phyloP scores from a whole-genome alignment of 1,140 invertebrate genomes.

The Drosophila pallidifrons region DNA sequence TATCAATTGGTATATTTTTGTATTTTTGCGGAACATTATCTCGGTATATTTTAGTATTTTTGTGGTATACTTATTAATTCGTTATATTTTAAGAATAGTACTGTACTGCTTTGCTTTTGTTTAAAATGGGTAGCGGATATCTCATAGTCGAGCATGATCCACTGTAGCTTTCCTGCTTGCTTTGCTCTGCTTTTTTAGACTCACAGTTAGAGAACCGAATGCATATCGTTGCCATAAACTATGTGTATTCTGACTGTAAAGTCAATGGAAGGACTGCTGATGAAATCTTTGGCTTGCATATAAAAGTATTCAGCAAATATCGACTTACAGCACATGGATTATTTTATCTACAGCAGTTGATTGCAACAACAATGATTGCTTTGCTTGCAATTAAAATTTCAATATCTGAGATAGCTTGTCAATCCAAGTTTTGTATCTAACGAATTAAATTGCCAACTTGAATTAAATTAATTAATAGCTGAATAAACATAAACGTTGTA shows the following conservation, averaged over 20 bases:
- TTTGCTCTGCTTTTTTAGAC: slow-evolving; percentile 45
- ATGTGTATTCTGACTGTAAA: neutral
- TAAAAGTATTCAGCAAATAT: neutral
- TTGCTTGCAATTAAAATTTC: neutral
- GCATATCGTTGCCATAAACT: slow-evolving; percentile 3
- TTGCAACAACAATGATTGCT: slow-evolving; percentile 2
- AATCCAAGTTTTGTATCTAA: neutral
- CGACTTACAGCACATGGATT: neutral
- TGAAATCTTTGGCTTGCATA: neutral
- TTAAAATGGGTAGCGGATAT: no score
- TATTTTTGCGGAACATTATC: no score
- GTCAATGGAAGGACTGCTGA: neutral
- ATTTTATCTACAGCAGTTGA: neutral
- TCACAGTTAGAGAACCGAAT: neutral
- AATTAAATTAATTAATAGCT: slow-evolving; percentile 31
- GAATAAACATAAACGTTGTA: slow-evolving; percentile 1
- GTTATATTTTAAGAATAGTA: no score
- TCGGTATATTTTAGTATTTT: no score
- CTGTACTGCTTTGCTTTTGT: no score
- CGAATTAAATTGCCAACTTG: neutral
- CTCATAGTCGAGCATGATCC: neutral
- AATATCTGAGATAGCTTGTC: neutral
- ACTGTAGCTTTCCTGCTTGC: slow-evolving; percentile 56
- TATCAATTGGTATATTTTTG: no score
- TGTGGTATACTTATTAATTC: no score